Base-by-base conservation (phyloP, 2,888 invertebrate species). In the Helicoverpa assulta region DNA sequence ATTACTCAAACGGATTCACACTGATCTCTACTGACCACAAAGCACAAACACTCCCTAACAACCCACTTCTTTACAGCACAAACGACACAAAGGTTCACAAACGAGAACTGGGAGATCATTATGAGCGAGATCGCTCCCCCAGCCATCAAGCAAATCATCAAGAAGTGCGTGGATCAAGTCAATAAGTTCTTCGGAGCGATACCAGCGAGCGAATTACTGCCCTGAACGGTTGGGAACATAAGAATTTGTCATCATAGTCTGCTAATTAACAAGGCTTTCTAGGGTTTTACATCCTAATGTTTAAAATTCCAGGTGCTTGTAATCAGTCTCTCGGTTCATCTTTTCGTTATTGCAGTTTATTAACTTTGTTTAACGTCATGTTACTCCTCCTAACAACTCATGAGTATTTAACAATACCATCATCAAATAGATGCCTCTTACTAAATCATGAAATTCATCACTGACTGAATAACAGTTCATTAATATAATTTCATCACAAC, bases 91-190 rank as follows among this genome's bases (percentile, higher is more conserved):
- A 88, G 82, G 76, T 96, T 96, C 85, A 81, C 92, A n/a, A 96
- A 96, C 83, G 92, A 94, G 58, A 96, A 93, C 86, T 96, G 95
- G 95, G 87, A 86, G 68, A 82, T 94, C 5, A 95, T 96, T 69
- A 96, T 96, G 92, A 87, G 88, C 55, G 96, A 96, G 82, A 93
- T 96, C 50, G 95, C 95, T 0, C 94, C 95, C 1, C 92, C 94
- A 0, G 94, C 94, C 51, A 85, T 96, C 76, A 90, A 93, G 60
- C 89, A 92, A 73, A 91, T 96, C 78, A 93, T 95, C 79, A 81
- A 83, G 73, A 91, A 87, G 50, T 95, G 96, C 78, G 82, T 96
- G 19, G 90, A 89, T 2, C 92, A 92, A 66, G 94, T 94, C 60
- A 85, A 91, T 76, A 88, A 87, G 59, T 90, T 96, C 83, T 95